Conservation (phyloP, 2,113 vertebrate species). For the Cyanoderma ruficeps region DNA sequence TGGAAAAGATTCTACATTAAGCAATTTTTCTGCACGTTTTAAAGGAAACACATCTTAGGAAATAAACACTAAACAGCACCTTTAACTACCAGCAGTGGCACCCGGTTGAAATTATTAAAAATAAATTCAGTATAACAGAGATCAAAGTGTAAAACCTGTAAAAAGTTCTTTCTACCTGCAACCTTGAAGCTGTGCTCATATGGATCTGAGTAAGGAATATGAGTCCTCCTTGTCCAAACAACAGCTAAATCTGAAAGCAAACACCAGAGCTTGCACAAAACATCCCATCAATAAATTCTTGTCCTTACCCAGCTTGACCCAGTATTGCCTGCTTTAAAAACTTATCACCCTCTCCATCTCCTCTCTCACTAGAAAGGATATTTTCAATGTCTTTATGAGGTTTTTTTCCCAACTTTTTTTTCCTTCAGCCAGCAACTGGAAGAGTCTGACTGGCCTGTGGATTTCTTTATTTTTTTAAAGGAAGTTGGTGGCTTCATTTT, state of each 20-base stretch:
- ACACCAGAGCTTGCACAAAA: constrained; percentile 46
- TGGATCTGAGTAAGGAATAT: constrained; percentile 49
- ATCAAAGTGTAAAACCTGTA: background rate
- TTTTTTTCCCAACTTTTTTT: background rate
- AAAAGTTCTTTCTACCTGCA: constrained; percentile 25
- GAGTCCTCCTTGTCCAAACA: constrained; percentile 69
- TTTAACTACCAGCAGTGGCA: background rate
- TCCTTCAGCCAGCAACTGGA: background rate
- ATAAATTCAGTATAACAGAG: background rate
- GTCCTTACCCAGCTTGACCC: constrained; percentile 42
- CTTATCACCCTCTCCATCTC: constrained; percentile 1
- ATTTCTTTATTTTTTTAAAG: constrained; percentile 15
- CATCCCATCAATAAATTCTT: constrained; percentile 60
- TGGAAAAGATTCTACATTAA: background rate
- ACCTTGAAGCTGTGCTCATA: constrained; percentile 43
- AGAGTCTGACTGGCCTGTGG: background rate
- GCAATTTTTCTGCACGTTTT: background rate
- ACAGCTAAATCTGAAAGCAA: constrained; percentile 69
- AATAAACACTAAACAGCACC: background rate
- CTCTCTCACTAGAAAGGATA: constrained; percentile 6
- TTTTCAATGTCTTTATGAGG: constrained; percentile 6
- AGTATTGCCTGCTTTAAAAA: constrained; percentile 35
- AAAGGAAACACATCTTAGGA: background rate
- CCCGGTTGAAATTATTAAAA: background rate
- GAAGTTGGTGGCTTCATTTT: background rate